Conservation (phyloP, 2,888 invertebrate genomes). For the Callinectes sapidus region DNA sequence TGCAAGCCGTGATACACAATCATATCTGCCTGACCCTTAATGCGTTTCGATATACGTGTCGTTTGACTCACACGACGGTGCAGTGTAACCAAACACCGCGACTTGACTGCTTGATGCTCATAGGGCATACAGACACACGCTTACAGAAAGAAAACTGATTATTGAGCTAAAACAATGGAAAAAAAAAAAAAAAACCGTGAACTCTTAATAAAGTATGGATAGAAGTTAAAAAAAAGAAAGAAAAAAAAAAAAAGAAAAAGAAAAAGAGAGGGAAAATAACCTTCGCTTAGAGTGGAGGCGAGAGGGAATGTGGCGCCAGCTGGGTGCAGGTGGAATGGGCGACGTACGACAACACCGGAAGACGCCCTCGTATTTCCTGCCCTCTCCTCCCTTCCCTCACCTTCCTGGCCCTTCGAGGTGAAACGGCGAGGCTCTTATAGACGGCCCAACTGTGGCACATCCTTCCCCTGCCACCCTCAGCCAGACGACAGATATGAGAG, state of each 20-base stretch:
- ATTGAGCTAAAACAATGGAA: neutral
- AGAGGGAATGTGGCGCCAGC: constrained; percentile 6
- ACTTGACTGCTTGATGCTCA: neutral
- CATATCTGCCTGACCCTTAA: neutral
- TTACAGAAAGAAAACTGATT: neutral
- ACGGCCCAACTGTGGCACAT: neutral
- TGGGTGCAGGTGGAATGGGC: constrained; percentile 15
- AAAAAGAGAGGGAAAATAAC: neutral
- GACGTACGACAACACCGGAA: constrained; percentile 4
- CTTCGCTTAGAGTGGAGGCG: neutral
- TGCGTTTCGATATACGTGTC: neutral
- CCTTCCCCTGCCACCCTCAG: neutral
- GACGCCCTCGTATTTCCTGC: constrained; percentile 14
- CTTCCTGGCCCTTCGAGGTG: neutral
- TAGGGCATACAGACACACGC: neutral
- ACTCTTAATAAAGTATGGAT: neutral
- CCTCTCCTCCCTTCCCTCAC: neutral
- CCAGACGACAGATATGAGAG: constrained; percentile 1
- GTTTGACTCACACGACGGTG: neutral
- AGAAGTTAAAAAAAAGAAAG: neutral
- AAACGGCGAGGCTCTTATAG: neutral
- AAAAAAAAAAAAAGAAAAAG: neutral
- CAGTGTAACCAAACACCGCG: neutral
- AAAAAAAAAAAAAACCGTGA: neutral
- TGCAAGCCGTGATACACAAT: neutral